Percentiles rank a stretch among this genome's conserved stretches.
phyloP scores from a whole-genome alignment of 2,888 invertebrate species.

The Emmelina monodactyla region DNA sequence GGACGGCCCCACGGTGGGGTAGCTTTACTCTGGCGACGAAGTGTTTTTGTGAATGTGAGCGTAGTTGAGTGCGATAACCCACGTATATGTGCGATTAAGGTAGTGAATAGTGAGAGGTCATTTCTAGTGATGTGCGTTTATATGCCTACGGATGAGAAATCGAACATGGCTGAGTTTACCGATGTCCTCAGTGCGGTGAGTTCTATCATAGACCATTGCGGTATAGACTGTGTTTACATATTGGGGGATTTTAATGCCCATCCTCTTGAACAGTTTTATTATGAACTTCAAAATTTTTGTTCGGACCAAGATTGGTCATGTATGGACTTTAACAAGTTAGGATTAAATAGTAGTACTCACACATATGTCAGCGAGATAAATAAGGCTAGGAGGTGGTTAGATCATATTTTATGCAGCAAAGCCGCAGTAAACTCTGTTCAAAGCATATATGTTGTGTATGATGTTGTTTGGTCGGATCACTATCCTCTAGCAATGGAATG shows the following conservation, averaged over 20 bases:
- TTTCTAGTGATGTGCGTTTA: slow-evolving; percentile 9
- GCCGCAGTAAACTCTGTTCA: slow-evolving; percentile 4
- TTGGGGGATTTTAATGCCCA: slow-evolving; percentile 14
- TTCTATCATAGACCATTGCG: slow-evolving; percentile 5
- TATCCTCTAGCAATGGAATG: too few relatives aligned
- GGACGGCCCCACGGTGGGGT: slow-evolving; percentile 1
- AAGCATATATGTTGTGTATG: slow-evolving; percentile 5
- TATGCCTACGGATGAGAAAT: slow-evolving; percentile 9
- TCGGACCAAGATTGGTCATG: slow-evolving; percentile 10
- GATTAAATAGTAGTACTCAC: slow-evolving; percentile 5
- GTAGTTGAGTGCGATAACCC: neutral
- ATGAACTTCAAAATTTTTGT: slow-evolving; percentile 9
- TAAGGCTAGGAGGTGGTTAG: slow-evolving; percentile 11
- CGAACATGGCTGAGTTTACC: slow-evolving; percentile 9
- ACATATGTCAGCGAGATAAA: slow-evolving; percentile 12
- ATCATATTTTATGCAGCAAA: slow-evolving; percentile 11
- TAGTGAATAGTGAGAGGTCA: neutral
- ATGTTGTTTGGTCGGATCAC: slow-evolving; percentile 14
- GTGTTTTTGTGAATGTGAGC: neutral
- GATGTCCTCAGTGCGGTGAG: slow-evolving; percentile 6
- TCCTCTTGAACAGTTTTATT: slow-evolving; percentile 7
- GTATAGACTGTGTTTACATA: slow-evolving; percentile 11
- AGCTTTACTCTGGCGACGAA: neutral
- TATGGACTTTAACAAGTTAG: slow-evolving; percentile 9
- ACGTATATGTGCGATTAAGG: neutral